A percentile compares a stretch with the other conserved stretches of the same genome.
These are phyloP conservation scores for Semibalanus balanoides DNA, from an alignment of 1,140 invertebrate species.

Conservation along the genomic window DNA sequence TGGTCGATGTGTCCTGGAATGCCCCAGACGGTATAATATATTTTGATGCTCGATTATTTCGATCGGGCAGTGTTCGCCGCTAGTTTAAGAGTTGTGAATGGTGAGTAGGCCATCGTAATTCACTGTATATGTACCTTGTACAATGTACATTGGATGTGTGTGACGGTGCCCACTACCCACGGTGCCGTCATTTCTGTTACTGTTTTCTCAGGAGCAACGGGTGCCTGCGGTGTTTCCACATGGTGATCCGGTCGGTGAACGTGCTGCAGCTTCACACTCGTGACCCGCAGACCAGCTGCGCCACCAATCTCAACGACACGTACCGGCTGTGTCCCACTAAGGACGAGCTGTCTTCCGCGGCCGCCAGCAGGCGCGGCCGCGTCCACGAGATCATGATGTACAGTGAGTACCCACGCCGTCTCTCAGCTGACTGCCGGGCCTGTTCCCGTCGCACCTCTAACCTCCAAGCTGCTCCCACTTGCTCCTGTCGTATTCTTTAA, in stretches of 20 bases:
- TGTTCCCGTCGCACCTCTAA: too few relatives aligned
- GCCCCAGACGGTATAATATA: too few relatives aligned
- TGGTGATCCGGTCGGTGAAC: not conserved
- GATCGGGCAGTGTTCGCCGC: too few relatives aligned
- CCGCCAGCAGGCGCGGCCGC: constrained; percentile 25
- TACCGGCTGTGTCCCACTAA: constrained; percentile 38
- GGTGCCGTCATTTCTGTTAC: not conserved
- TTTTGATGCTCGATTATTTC: not conserved
- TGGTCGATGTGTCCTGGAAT: too few relatives aligned
- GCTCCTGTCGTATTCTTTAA: too few relatives aligned
- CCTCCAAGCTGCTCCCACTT: too few relatives aligned
- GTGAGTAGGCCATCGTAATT: not conserved
- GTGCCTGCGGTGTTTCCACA: not conserved
- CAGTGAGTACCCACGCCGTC: constrained; percentile 30
- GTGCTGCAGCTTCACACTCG: constrained; percentile 5
- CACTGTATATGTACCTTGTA: not conserved
- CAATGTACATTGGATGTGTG: not conserved
- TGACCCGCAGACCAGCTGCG: constrained; percentile 12
- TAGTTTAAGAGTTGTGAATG: too few relatives aligned
- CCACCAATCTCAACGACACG: not conserved
- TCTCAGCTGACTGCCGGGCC: too few relatives aligned
- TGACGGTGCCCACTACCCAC: too few relatives aligned
- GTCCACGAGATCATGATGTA: constrained; percentile 37
- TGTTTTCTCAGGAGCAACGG: constrained; percentile 6
- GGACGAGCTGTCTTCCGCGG: constrained; percentile 22